Percentiles rank a stretch among this genome's conserved stretches.
These are phyloP conservation scores for Australoheros scitulus DNA, from an alignment of 2,113 vertebrate genomes.

Conservation along the genomic window DNA sequence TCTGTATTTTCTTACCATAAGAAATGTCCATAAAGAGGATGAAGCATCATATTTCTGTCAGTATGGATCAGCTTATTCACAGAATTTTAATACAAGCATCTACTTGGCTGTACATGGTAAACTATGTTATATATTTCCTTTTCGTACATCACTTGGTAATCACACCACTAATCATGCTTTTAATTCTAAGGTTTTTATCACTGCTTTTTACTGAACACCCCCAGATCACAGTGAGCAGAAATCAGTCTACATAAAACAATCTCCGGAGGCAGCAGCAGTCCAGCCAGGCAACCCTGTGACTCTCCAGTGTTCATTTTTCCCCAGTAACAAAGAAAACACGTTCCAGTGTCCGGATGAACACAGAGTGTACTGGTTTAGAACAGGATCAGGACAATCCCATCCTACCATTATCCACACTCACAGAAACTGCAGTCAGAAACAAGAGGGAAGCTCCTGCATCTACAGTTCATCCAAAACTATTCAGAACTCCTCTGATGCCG, in stretches of 20 bases:
- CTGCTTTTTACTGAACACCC: not conserved
- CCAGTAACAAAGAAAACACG: not conserved
- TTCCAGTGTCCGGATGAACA: slow-evolving; percentile 20
- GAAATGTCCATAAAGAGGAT: slow-evolving; percentile 16
- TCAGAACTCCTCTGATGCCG: slow-evolving; percentile 17
- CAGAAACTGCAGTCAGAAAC: not conserved
- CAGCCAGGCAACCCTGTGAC: slow-evolving; percentile 13
- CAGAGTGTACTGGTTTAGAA: slow-evolving; percentile 50
- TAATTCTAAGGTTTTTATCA: not conserved
- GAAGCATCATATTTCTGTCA: slow-evolving; percentile 37
- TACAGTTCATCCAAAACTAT: slow-evolving; percentile 16
- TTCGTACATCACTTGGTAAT: not conserved
- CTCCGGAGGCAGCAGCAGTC: not conserved
- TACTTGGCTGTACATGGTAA: slow-evolving; percentile 32
- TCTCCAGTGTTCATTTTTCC: slow-evolving; percentile 57
- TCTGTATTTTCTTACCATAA: not conserved
- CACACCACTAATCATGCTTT: not conserved
- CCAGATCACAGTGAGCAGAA: not conserved
- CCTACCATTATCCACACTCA: slow-evolving; percentile 34
- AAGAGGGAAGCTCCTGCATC: too few relatives aligned
- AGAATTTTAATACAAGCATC: not conserved
- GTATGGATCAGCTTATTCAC: not conserved
- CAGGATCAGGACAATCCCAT: not conserved
- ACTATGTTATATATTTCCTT: not conserved
- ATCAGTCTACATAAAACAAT: slow-evolving; percentile 12